Evolutionary conservation across 2,797 vertebrate species (phyloP).

Genomic region (Menidia menidia): DNA sequence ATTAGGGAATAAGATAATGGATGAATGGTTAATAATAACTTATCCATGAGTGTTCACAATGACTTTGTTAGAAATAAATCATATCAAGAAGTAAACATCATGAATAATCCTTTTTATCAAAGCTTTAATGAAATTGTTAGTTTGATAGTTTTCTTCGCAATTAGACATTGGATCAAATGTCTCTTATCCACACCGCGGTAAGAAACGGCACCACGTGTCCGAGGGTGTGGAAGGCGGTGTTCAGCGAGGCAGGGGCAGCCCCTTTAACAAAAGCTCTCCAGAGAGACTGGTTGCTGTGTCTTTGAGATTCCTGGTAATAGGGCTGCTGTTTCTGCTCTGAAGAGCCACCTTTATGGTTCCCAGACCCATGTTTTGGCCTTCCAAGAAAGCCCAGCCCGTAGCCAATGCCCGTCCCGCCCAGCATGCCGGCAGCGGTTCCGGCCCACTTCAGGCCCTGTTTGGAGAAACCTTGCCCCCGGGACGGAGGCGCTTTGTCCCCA

Average conservation of each 20-base stretch:
- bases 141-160: background rate
- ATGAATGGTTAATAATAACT: no score
- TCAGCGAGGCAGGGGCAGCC: constrained; percentile 37
- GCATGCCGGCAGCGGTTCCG: constrained; percentile 75
- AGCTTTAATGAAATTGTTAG: constrained; percentile 48
- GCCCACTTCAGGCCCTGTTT: constrained; percentile 78
- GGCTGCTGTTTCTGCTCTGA: constrained; percentile 42
- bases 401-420: constrained; percentile 79
- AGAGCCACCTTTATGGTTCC: constrained; percentile 34
- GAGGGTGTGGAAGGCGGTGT: constrained; percentile 47
- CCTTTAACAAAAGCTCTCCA: constrained; percentile 55
- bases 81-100: constrained; percentile 7
- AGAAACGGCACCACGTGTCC: constrained; percentile 63
- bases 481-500: constrained; percentile 36
- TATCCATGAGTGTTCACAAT: no score
- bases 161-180: constrained; percentile 33
- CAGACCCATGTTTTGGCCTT: constrained; percentile 59
- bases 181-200: constrained; percentile 62
- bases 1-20: no score
- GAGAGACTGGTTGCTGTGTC: constrained; percentile 54
- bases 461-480: constrained; percentile 59
- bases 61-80: background rate
- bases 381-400: constrained; percentile 78
- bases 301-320: constrained; percentile 47
- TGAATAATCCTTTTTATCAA: constrained; percentile 9